Base-by-base conservation (phyloP, 2,888 invertebrate genomes). In the Branchinecta sandiegonensis region DNA sequence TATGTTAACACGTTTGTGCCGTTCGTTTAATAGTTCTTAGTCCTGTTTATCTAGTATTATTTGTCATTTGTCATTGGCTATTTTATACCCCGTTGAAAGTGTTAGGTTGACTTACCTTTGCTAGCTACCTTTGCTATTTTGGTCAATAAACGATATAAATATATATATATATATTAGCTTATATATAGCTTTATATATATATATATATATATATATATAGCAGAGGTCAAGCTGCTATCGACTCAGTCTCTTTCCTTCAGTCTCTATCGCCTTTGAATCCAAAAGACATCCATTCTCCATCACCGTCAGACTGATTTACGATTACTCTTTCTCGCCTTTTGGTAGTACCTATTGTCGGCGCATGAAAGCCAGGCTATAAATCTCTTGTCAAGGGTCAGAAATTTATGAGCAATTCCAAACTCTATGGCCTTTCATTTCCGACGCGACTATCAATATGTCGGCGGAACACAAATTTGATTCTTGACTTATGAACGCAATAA, bases 291-390 rank as follows among this genome's bases (percentile, higher is more conserved):
- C 56, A 56, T 56, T 56, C 17, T 56, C 56, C 56, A 56, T 56
- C 56, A 56, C 9, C n/a, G 17, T n/a, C 14, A n/a, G 56, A 8
- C 17, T 56, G 56, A 56, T 56, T 56, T 56, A 56, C 56, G 56
- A 56, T 56, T 56, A 56, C 9, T 56, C 56, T 56, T 56, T 56
- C 56, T 56, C 56, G 56, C 56, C 56, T 56, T 17, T 56, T 56
- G 56, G 56, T 56, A 56, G 56, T 56, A n/a, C 56, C 56, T 56
- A 56, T 56, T 56, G 56, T 56, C 56, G 56, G 56, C 56, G 56
- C 56, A 56, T 56, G 17, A 56, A 56, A 56, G 56, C 56, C 17
- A 10, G 56, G 56, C 56, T 10, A 56, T 56, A 56, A 56, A 56
- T 56, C 56, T 17, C 56, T 14, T 56, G 56, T 56, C 56, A 56